Evolutionary conservation across 2,888 invertebrate species (phyloP).

Genomic region (Mantis religiosa): DNA sequence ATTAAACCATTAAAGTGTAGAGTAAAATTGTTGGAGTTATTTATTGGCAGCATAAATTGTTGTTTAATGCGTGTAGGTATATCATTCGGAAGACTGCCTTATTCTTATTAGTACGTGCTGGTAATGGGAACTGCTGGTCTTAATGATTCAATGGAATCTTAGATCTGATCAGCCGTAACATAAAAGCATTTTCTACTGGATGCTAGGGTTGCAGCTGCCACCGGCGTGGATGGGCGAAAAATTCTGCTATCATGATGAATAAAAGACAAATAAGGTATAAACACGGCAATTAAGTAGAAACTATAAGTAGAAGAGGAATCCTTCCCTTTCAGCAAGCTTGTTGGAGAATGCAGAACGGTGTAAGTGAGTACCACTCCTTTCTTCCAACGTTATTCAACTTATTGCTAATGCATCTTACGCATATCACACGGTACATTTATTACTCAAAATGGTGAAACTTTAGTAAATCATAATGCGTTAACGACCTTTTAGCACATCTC

Average conservation of each 20-base stretch:
- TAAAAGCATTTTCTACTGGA: background rate
- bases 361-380: too few species aligned
- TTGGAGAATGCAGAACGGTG: too few species aligned
- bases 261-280: background rate
- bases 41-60: background rate
- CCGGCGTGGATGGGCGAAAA: background rate
- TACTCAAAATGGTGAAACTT: too few species aligned
- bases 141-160: background rate
- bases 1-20: background rate
- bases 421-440: too few species aligned
- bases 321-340: too few species aligned
- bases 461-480: too few species aligned
- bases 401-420: too few species aligned
- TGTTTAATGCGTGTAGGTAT: background rate
- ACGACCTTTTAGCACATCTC: too few species aligned
- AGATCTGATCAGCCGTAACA: background rate
- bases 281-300: background rate
- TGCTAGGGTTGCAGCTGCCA: background rate
- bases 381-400: too few species aligned
- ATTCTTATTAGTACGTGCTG: background rate
- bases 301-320: too few species aligned
- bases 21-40: background rate
- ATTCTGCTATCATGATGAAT: background rate
- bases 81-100: background rate
- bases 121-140: background rate